Evolutionary conservation across 2,113 vertebrate species (phyloP).

Genomic region (Psophia crepitans): DNA sequence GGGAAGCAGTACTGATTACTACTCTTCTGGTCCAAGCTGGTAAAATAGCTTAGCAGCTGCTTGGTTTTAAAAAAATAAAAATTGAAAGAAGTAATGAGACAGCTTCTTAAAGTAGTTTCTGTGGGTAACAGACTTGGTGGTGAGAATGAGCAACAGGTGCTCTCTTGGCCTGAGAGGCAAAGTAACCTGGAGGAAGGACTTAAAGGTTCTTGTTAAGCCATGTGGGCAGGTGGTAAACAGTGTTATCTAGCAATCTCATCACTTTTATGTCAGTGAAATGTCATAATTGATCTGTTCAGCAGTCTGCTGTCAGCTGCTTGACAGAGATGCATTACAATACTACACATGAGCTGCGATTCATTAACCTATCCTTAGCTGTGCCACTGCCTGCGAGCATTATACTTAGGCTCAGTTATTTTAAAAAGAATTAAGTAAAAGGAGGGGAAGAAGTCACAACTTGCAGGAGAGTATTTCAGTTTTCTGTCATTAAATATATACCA

Average conservation of each 20-base stretch:
- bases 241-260: constrained; percentile 41
- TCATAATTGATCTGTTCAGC: constrained; percentile 10
- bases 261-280: constrained; percentile 56
- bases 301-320: constrained; percentile 48
- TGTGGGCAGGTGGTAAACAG: neutral
- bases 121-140: neutral
- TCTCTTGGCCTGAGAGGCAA: neutral
- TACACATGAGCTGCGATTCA: neutral
- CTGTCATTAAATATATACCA: neutral
- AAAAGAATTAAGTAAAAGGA: neutral
- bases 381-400: neutral
- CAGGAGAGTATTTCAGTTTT: neutral
- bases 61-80: neutral
- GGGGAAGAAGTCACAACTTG: neutral
- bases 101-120: neutral
- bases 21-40: neutral
- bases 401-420: neutral
- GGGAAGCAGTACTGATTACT: neutral
- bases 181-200: constrained; percentile 10
- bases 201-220: neutral
- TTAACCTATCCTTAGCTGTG: neutral
- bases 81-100: neutral
- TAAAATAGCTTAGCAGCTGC: neutral
- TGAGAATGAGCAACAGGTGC: neutral
- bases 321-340: neutral